Evolutionary conservation across 2,888 invertebrate species (phyloP).

Genomic region (Lamellibrachia satsuma): DNA sequence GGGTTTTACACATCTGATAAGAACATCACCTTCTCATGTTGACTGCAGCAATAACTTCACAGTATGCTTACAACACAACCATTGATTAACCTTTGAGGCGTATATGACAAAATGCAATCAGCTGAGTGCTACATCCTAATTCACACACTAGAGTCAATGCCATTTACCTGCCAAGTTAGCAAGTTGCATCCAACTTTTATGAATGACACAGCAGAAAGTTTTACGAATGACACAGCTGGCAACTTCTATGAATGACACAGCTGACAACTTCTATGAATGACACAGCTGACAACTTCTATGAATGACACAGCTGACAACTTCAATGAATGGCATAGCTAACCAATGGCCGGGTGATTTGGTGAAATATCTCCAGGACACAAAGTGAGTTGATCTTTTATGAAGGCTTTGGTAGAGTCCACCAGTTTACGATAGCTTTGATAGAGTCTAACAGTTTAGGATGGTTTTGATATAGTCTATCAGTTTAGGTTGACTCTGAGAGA

Average conservation of each 20-base stretch:
- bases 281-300: too few relatives aligned
- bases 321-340: too few relatives aligned
- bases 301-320: too few relatives aligned
- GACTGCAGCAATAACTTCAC: neutral
- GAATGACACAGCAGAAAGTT: too few relatives aligned
- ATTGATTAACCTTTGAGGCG: neutral
- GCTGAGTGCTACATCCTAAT: neutral
- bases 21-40: neutral
- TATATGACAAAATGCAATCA: neutral
- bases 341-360: too few relatives aligned
- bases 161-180: neutral
- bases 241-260: too few relatives aligned
- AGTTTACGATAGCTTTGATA: neutral
- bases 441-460: neutral
- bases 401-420: neutral
- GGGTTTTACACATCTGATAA: neutral
- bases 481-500: too few relatives aligned
- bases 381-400: too few relatives aligned
- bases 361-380: too few relatives aligned
- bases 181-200: neutral
- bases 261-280: too few relatives aligned
- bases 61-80: neutral
- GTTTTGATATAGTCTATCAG: neutral
- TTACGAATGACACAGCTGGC: too few relatives aligned
- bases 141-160: conserved; percentile 8